Base-by-base conservation (phyloP, 2,113 vertebrate genomes). In the Zeus faber region DNA sequence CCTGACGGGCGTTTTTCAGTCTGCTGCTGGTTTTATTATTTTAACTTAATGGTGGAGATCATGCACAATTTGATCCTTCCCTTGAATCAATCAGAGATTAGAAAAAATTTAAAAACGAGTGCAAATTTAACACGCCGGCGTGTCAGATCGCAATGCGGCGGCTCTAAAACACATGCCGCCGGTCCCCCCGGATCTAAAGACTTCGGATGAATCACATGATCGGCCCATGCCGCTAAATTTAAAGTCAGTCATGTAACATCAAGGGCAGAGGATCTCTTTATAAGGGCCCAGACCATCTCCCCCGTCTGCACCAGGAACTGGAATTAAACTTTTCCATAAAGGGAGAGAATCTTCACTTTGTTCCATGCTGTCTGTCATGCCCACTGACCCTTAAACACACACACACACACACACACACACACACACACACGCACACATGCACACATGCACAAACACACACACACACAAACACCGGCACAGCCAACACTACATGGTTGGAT, bases 311-410 rank as follows among this genome's bases (percentile, higher is more conserved):
- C 45, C 29, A 52, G 37, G 23, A 44, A 67, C 33, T n/a, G 13
- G 33, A 37, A 75, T 68, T 80, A 67, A 67, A 65, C 60, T 69
- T 52, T n/a, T 58, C 55, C 48, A 5, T 51, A 58, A 54, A 68
- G 16, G 56, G 26, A 41, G 27, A 43, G 54, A 76, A 62, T 63
- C 59, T 60, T 74, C 64, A 60, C 68, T 61, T 77, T 77, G 71
- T 81, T 76, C 66, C 51, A 44, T n/a, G 6, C 60, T 54, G 65
- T 48, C 23, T 74, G 65, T 68, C 16, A 47, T 29, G 47, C 17
- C 47, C n/a, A 7, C 43, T 11, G 9, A 18, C 25, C 13, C 47
- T 1, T 22, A 5, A 4, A 25, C 13, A n/a, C 44, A 47, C 27
- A 50, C 16, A 39, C 44, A 54, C 24, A 9, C 6, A 41, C 25